These are phyloP conservation scores for Thysanoteuthis rhombus DNA, from an alignment of 2,888 invertebrate genomes.

Conservation along the genomic window DNA sequence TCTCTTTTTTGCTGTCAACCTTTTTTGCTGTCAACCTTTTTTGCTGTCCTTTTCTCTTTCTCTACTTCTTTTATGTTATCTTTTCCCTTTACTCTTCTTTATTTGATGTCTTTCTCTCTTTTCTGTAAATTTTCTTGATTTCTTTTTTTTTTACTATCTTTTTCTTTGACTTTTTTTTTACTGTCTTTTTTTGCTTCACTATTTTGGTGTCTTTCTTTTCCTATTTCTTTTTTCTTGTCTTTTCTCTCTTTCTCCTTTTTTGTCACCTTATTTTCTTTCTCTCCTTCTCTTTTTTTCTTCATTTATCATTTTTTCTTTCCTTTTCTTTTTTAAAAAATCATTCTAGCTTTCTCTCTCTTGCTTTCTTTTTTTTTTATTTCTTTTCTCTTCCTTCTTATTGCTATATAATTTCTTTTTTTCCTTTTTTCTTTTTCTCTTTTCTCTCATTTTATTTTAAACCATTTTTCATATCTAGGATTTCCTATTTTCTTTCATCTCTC, in stretches of 20 bases:
- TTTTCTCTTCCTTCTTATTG: neutral
- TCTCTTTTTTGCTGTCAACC: no score
- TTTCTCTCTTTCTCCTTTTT: neutral
- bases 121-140: neutral
- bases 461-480: no score
- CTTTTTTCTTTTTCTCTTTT: neutral
- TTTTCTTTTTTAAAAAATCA: no score
- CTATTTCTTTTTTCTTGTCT: neutral
- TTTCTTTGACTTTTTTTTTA: neutral
- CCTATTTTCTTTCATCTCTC: no score
- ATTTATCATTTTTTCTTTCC: neutral
- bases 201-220: neutral
- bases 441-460: neutral
- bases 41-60: no score
- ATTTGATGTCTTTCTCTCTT: no score
- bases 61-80: no score
- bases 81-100: no score
- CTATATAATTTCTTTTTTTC: neutral
- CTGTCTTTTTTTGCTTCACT: neutral
- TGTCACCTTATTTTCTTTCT: neutral
- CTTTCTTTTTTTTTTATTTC: neutral
- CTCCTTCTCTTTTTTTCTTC: accelerated
- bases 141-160: neutral
- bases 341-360: no score
- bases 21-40: no score